A percentile compares a stretch with the other conserved stretches of the same genome.
Evolutionary conservation across 2,888 invertebrate genomes (phyloP).

Genomic region (Caenorhabditis wallacei): DNA sequence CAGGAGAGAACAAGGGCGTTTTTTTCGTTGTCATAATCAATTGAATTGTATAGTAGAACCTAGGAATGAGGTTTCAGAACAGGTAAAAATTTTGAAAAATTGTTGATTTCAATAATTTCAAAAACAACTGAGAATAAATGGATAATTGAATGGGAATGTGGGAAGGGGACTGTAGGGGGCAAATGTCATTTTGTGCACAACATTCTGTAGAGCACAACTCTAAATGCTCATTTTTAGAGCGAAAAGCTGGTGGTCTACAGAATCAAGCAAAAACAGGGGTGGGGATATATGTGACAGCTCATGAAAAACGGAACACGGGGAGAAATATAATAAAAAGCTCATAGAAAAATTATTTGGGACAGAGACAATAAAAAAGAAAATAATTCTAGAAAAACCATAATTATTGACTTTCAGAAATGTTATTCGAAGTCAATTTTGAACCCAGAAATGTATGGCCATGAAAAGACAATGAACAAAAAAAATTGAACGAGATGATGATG

Average conservation of each 20-base stretch:
- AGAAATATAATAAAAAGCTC: constrained; percentile 53
- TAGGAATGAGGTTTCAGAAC: constrained; percentile 30
- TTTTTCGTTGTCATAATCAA: constrained; percentile 34
- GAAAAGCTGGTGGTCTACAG: constrained; percentile 44
- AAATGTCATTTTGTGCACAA: constrained; percentile 64
- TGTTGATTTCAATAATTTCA: background rate
- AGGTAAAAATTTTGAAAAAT: constrained; percentile 23
- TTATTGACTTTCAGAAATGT: constrained; percentile 10
- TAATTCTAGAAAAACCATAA: constrained; percentile 12
- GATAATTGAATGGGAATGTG: background rate
- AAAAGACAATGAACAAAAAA: constrained; percentile 27
- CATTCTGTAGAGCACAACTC: constrained; percentile 62
- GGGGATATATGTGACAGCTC: constrained; percentile 47
- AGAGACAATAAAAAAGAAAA: background rate
- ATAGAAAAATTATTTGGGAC: constrained; percentile 40
- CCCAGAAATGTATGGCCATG: constrained; percentile 60
- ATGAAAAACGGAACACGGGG: constrained; percentile 45
- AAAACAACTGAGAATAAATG: constrained; percentile 12
- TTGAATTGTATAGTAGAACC: constrained; percentile 46
- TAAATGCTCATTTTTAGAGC: constrained; percentile 15
- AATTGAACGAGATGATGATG: constrained; percentile 42
- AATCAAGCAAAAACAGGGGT: constrained; percentile 33
- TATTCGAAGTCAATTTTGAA: constrained; percentile 22
- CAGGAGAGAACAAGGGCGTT: constrained; percentile 20
- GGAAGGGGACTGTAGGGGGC: constrained; percentile 24